Evolutionary conservation across 2,888 invertebrate species (phyloP).

Genomic region (Xanthia togata): DNA sequence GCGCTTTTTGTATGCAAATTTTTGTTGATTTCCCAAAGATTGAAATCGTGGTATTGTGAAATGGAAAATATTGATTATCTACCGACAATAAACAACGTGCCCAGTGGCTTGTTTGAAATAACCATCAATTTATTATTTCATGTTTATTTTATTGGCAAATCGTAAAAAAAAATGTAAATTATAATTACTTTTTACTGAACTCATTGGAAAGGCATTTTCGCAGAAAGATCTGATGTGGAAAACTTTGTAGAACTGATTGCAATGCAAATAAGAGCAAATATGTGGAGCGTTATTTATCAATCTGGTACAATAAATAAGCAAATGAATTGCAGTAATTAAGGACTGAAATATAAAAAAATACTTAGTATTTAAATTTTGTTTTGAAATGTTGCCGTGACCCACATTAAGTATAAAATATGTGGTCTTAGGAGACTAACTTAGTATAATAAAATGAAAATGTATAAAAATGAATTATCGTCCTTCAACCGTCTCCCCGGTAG

Average conservation of each 20-base stretch:
- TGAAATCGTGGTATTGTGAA: constrained; percentile 87
- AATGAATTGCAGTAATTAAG: constrained; percentile 23
- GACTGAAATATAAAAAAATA: neutral
- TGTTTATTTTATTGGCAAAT: constrained; percentile 54
- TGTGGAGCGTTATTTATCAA: constrained; percentile 3
- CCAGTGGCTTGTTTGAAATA: constrained; percentile 70
- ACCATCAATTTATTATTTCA: constrained; percentile 59
- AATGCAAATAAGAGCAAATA: constrained; percentile 16
- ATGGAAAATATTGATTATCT: constrained; percentile 85
- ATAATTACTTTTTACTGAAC: constrained; percentile 25
- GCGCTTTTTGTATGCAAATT: constrained; percentile 90
- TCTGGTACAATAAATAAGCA: constrained; percentile 5
- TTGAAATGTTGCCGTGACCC: constrained; percentile 28
- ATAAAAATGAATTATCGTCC: constrained; percentile 73
- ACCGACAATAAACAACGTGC: constrained; percentile 75
- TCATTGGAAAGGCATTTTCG: constrained; percentile 15
- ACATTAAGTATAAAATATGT: constrained; percentile 42
- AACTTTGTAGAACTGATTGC: constrained; percentile 2
- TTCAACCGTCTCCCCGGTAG: constrained; percentile 71
- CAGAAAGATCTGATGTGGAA: constrained; percentile 2
- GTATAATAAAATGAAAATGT: constrained; percentile 67
- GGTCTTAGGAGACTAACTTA: constrained; percentile 46
- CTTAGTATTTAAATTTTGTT: constrained; percentile 27
- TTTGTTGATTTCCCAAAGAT: constrained; percentile 89
- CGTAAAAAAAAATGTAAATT: constrained; percentile 30